Evolutionary conservation across 2,888 invertebrate genomes (phyloP).

Genomic region (Melanophora roralis): DNA sequence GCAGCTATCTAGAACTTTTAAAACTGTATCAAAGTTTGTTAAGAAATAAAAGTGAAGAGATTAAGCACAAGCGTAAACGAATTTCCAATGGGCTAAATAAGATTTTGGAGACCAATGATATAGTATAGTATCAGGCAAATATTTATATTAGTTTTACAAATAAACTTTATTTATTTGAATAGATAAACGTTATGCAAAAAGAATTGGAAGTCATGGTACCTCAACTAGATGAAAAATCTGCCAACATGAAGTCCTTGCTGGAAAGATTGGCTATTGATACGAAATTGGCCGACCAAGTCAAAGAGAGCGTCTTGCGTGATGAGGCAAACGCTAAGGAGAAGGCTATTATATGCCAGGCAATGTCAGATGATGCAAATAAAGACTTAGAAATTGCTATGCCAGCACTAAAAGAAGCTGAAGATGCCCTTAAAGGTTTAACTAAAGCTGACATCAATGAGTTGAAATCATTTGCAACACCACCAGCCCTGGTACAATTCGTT

Average conservation of each 20-base stretch:
- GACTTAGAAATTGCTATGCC: conserved; percentile 93
- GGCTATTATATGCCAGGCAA: conserved; percentile 88
- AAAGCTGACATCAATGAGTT: conserved; percentile 94
- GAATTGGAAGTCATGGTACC: conserved; percentile 90
- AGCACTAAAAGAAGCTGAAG: conserved; percentile 89
- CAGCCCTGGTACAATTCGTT: conserved; percentile 89
- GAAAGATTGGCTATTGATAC: conserved; percentile 87
- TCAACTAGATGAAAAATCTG: conserved; percentile 85
- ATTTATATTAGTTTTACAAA: neutral
- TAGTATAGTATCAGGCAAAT: conserved; percentile 67
- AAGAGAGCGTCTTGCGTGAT: conserved; percentile 87
- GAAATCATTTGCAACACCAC: conserved; percentile 92
- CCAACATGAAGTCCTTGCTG: conserved; percentile 86
- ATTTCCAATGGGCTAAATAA: conserved; percentile 85
- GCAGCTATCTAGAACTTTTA: conserved; percentile 91
- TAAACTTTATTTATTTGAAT: neutral
- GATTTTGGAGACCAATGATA: conserved; percentile 75
- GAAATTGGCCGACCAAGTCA: conserved; percentile 87
- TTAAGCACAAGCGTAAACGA: conserved; percentile 81
- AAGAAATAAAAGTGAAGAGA: conserved; percentile 84
- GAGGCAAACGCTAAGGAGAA: conserved; percentile 90
- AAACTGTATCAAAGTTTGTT: conserved; percentile 87
- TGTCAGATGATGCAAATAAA: conserved; percentile 92
- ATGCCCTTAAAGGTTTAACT: conserved; percentile 89
- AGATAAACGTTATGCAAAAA: conserved; percentile 90